Evolutionary conservation across 2,113 vertebrate genomes (phyloP).

Genomic region (Condylura cristata): DNA sequence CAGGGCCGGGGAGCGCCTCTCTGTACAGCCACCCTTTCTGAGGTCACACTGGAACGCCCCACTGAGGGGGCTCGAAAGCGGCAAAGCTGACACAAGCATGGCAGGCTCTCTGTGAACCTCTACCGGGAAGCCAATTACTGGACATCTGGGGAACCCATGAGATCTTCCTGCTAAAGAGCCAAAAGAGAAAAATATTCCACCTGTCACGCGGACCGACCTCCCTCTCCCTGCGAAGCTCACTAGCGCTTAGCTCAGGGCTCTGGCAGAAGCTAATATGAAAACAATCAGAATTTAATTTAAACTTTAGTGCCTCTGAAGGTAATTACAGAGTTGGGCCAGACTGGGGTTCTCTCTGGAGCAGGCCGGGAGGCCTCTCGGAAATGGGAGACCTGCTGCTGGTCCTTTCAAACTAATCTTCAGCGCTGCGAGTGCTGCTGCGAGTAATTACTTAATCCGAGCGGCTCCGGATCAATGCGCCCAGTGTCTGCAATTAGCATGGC

Average conservation of each 20-base stretch:
- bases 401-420: slow-evolving; percentile 16
- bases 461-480: slow-evolving; percentile 32
- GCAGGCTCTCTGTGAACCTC: slow-evolving; percentile 25
- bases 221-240: not conserved
- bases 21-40: not conserved
- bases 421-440: slow-evolving; percentile 51
- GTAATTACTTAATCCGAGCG: slow-evolving; percentile 70
- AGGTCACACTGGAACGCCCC: slow-evolving; percentile 9
- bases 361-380: not conserved
- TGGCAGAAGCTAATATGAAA: slow-evolving; percentile 69
- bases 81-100: slow-evolving; percentile 45
- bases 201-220: not conserved
- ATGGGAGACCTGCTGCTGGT: rapidly evolving
- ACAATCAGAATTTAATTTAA: slow-evolving; percentile 71
- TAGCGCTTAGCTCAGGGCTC: slow-evolving; percentile 36
- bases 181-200: not conserved
- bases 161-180: slow-evolving; percentile 7
- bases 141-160: not conserved
- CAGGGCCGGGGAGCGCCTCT: not conserved
- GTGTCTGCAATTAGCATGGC: slow-evolving; percentile 60
- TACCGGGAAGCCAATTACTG: slow-evolving; percentile 66
- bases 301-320: slow-evolving; percentile 46
- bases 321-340: slow-evolving; percentile 70
- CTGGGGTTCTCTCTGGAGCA: not conserved
- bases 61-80: slow-evolving; percentile 51